A percentile compares a stretch with the other conserved stretches of the same genome.
These are phyloP conservation scores for Mastigias papua DNA, from an alignment of 30 jellyfish, hydroid and myxozoan species.

Conservation along the genomic window DNA sequence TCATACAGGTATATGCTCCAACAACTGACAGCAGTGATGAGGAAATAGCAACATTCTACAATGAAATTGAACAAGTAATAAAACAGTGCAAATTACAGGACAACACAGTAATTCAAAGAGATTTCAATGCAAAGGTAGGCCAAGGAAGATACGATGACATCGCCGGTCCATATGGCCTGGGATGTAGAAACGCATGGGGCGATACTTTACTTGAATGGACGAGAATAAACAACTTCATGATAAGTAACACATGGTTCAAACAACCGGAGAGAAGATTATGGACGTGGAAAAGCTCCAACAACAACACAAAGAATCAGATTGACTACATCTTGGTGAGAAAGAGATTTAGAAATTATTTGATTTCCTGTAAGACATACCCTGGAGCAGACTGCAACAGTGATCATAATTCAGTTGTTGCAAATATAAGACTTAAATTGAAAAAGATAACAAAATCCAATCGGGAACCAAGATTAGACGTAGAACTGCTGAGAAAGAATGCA, in stretches of 20 bases:
- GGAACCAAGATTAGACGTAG: neutral
- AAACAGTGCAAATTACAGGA: neutral
- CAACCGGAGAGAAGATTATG: neutral
- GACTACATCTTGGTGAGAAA: neutral
- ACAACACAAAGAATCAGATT: neutral
- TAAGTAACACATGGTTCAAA: neutral
- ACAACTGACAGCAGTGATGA: neutral
- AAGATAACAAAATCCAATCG: neutral
- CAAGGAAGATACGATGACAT: neutral
- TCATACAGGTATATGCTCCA: neutral
- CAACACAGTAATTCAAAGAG: neutral
- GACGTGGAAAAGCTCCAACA: neutral
- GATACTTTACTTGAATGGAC: neutral
- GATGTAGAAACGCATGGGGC: neutral
- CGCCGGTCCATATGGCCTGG: neutral
- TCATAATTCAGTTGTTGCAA: neutral
- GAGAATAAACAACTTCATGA: neutral
- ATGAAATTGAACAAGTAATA: neutral
- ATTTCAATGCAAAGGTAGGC: neutral
- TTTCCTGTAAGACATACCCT: neutral
- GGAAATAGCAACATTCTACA: neutral
- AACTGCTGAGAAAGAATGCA: neutral
- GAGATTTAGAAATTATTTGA: conserved; percentile 6
- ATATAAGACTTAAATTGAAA: neutral
- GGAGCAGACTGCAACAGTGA: conserved; percentile 6